These are phyloP conservation scores for Acleris literana DNA, from an alignment of 2,888 invertebrate species.

Conservation along the genomic window DNA sequence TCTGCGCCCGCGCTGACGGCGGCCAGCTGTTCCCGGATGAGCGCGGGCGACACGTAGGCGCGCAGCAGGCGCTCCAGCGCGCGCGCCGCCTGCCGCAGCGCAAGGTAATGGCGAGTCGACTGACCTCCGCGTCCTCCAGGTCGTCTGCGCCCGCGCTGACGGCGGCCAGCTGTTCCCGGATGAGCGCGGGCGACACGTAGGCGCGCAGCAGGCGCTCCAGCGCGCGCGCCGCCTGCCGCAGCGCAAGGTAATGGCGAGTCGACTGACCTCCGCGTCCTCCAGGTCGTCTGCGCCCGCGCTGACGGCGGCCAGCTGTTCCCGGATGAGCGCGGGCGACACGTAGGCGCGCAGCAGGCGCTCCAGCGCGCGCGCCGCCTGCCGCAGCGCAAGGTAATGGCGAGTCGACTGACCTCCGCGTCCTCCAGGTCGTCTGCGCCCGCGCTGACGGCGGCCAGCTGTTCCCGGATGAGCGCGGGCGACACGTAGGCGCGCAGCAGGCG, in stretches of 20 bases:
- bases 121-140: slow-evolving; percentile 3
- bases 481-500: slow-evolving; percentile 82
- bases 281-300: too few relatives aligned
- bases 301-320: slow-evolving; percentile 33
- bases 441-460: slow-evolving; percentile 34
- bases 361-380: slow-evolving; percentile 83
- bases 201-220: slow-evolving; percentile 89
- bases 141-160: too few relatives aligned
- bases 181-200: slow-evolving; percentile 47
- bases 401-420: slow-evolving; percentile 3
- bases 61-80: slow-evolving; percentile 88
- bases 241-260: too few relatives aligned
- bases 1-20: too few relatives aligned
- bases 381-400: too few relatives aligned
- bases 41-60: slow-evolving; percentile 64
- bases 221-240: slow-evolving; percentile 75
- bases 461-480: slow-evolving; percentile 42
- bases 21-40: slow-evolving; percentile 35
- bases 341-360: slow-evolving; percentile 86
- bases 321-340: slow-evolving; percentile 46
- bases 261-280: slow-evolving; percentile 2
- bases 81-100: slow-evolving; percentile 73
- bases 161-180: slow-evolving; percentile 33
- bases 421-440: too few relatives aligned
- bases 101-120: too few relatives aligned